A percentile compares a stretch with the other conserved stretches of the same genome.
Conservation (phyloP, 1,140 invertebrate species). For the Saccostrea echinata region DNA sequence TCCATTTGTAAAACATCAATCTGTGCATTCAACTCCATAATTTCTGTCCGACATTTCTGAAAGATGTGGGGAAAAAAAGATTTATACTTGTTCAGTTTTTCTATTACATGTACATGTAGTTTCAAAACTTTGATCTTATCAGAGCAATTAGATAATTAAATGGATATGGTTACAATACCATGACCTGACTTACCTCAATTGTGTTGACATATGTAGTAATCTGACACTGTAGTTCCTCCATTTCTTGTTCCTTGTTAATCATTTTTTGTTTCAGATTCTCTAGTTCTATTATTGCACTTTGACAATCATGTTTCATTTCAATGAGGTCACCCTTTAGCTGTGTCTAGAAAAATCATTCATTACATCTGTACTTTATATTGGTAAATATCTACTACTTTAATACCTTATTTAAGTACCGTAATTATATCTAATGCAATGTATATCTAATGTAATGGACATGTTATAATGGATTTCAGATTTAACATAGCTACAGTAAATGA, state of each 20-base stretch:
- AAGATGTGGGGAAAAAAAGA: not conserved
- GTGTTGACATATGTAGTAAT: conserved; percentile 21
- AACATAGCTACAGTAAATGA: no score
- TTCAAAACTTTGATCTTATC: not conserved
- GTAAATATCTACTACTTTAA: no score
- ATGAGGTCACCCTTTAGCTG: not conserved
- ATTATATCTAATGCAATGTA: no score
- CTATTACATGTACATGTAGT: not conserved
- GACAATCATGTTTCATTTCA: conserved; percentile 8
- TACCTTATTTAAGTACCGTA: no score
- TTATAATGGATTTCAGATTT: no score
- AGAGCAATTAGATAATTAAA: not conserved
- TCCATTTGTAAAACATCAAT: conserved; percentile 30
- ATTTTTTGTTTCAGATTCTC: conserved; percentile 16
- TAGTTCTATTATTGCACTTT: not conserved
- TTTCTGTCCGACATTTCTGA: conserved; percentile 20
- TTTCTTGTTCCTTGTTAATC: not conserved
- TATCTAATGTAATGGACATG: no score
- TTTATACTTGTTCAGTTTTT: not conserved
- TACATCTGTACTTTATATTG: not conserved
- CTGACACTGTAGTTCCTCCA: conserved; percentile 19
- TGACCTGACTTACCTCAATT: not conserved
- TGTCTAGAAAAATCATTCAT: not conserved
- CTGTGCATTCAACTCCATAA: not conserved
- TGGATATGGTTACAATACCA: not conserved